Evolutionary conservation across 2,113 vertebrate species (phyloP).

Genomic region (Corydoras sp.): DNA sequence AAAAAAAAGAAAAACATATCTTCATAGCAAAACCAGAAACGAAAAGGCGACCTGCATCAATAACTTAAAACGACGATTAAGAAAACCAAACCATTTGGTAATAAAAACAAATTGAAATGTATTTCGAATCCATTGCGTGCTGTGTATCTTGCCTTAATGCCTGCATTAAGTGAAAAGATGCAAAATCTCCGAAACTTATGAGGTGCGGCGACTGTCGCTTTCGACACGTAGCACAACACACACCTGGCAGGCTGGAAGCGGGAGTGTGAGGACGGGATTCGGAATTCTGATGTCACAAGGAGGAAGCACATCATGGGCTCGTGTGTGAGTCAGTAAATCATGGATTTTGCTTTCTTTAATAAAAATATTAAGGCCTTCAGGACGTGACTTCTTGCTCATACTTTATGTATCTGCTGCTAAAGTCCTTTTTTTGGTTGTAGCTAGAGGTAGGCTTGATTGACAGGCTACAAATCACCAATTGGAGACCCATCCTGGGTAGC

Average conservation of each 20-base stretch:
- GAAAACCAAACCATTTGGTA: conserved; percentile 51
- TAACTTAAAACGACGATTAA: conserved; percentile 77
- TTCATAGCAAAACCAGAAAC: conserved; percentile 72
- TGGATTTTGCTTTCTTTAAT: conserved; percentile 11
- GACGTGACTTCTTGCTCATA: conserved; percentile 6
- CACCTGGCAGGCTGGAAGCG: conserved; percentile 26
- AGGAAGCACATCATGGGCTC: conserved; percentile 10
- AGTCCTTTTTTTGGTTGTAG: neutral
- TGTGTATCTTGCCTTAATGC: conserved; percentile 80
- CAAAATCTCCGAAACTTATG: conserved; percentile 33
- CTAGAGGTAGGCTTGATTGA: no score
- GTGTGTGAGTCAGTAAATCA: neutral
- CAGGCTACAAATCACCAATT: no score
- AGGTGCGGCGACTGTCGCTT: conserved; percentile 32
- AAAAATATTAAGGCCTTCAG: conserved; percentile 21
- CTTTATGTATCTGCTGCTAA: conserved; percentile 10
- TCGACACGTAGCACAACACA: conserved; percentile 44
- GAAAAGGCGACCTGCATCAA: conserved; percentile 71
- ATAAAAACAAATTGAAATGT: conserved; percentile 45
- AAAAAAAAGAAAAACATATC: conserved; percentile 70
- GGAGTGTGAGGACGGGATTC: conserved; percentile 9
- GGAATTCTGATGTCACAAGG: conserved; percentile 21
- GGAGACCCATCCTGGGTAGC: no score
- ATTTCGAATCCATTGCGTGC: conserved; percentile 58
- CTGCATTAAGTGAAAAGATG: conserved; percentile 84